Conservation (phyloP, 2,113 vertebrate genomes). For the Ammodramus savannarum region DNA sequence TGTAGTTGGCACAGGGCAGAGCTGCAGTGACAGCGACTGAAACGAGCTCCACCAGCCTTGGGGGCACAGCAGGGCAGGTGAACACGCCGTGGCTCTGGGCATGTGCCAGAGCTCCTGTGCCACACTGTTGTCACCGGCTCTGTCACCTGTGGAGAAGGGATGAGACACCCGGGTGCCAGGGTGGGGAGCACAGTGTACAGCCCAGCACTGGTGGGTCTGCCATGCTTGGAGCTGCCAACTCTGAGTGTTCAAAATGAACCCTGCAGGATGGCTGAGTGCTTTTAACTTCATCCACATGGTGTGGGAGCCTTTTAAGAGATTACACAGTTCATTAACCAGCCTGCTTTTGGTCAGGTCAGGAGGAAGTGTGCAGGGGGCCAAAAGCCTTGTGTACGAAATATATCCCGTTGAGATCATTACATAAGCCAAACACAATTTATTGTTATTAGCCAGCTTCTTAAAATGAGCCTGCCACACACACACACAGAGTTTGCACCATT, state of each 20-base stretch:
- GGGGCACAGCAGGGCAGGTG: background rate
- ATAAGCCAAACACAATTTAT: background rate
- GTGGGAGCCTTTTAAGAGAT: background rate
- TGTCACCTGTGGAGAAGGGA: accelerated
- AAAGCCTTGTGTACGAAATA: background rate
- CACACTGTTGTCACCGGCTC: accelerated
- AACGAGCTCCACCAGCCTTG: background rate
- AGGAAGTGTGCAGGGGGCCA: background rate
- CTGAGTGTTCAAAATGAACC: accelerated
- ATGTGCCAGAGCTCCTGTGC: background rate
- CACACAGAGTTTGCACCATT: background rate
- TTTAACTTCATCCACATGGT: background rate
- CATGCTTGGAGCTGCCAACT: accelerated
- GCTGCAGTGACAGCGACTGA: background rate
- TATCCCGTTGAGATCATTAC: background rate
- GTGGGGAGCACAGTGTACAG: accelerated
- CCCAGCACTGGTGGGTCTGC: accelerated
- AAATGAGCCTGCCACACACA: background rate
- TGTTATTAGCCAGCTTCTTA: background rate
- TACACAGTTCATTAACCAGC: constrained; percentile 24
- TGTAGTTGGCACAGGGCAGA: background rate
- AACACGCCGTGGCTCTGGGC: accelerated
- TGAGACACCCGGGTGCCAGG: accelerated
- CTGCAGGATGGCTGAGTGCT: background rate
- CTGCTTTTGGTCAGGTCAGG: background rate